phyloP scores from a whole-genome alignment of 2,113 vertebrate genomes.

The Ifrita kowaldi region DNA sequence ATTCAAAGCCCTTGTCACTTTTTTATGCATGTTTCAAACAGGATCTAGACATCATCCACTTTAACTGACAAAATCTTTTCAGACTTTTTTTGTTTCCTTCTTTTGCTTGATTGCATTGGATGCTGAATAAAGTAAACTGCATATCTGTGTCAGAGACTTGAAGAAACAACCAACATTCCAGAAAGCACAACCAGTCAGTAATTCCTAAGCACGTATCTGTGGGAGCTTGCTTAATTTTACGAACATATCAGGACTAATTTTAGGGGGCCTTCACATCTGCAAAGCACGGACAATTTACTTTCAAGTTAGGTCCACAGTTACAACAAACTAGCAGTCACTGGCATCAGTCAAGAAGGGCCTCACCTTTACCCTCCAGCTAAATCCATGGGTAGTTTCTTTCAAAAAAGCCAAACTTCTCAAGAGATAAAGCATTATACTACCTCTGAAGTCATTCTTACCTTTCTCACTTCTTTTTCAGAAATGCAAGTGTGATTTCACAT shows the following conservation, averaged over 20 bases:
- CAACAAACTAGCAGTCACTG: background rate
- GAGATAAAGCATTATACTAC: background rate
- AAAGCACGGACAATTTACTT: background rate
- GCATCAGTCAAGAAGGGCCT: background rate
- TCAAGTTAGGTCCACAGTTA: background rate
- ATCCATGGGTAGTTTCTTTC: accelerated
- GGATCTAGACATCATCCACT: background rate
- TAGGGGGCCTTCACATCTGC: background rate
- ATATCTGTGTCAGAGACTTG: background rate
- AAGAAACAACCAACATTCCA: background rate
- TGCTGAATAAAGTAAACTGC: background rate
- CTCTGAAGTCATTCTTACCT: background rate
- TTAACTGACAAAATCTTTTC: background rate
- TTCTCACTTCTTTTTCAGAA: background rate
- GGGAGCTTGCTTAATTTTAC: background rate
- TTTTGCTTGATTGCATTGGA: background rate
- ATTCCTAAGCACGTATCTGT: background rate
- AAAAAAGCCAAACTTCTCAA: background rate
- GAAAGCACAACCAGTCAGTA: background rate
- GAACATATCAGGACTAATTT: background rate
- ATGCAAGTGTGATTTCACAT: background rate
- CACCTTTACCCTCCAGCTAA: background rate
- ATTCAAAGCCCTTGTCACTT: background rate
- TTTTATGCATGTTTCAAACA: background rate
- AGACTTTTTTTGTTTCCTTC: background rate